Evolutionary conservation across 2,113 vertebrate species (phyloP), one percentile per base, ranked within the genome.

Genomic region (Eudyptes chrysolophus): DNA sequence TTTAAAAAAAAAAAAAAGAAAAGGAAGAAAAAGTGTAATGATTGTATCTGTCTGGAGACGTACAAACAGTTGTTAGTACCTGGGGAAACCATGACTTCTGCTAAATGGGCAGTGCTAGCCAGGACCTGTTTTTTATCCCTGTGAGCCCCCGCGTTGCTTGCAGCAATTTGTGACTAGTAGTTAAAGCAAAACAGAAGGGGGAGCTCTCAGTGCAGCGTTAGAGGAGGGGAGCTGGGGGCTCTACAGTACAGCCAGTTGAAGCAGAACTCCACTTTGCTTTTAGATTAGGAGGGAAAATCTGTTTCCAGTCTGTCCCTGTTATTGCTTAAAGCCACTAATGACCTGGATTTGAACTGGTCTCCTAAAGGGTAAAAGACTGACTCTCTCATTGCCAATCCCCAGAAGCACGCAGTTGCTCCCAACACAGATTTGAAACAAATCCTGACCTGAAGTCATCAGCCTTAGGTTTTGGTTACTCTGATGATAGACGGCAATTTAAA

Each of bases 221-320:
- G 61, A n/a, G 34, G 40, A 44, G 80, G 84, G 92, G 36, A 82
- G 36, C 65, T 5, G 60, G 58, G 64, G 66, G 65, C 48, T 79
- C 81, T 3, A 25, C 42, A 1, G 0, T 9, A 2, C 1, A 11
- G 36, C 64, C 21, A 0, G 13, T 4, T 18, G 48, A 13, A 58
- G 66, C 85, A 54, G 7, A 61, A 36, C 48, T 77, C 16, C 48
- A 21, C 14, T 10, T 15, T 10, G 44, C 38, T 80, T 34, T 42
- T 57, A 36, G 40, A 69, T 89, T 19, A 81, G 64, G 58, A 96
- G 18, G 62, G 80, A 57, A 88, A 81, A 93, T 89, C 76, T 68
- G 36, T 61, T 62, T 7, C 24, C 40, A 70, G 46, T 21, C 65
- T 19, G 24, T 22, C 13, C 48, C 25, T 16, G 17, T 4, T 46